A percentile compares a stretch with the other conserved stretches of the same genome.
Evolutionary conservation across 2,888 invertebrate species (phyloP).

Genomic region (Drosophila formosana): DNA sequence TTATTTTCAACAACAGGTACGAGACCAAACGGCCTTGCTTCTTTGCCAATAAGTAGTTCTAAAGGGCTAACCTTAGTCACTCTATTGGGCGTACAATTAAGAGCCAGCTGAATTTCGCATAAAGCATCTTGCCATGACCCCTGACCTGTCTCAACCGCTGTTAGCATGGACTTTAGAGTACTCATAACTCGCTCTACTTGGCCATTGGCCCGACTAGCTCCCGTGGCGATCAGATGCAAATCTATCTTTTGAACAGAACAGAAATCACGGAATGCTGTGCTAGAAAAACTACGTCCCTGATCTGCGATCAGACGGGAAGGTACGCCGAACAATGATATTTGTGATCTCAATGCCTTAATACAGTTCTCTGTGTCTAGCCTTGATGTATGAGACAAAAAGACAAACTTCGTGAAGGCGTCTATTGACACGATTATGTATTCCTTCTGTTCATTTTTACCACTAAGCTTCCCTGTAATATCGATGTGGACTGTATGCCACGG

Average conservation of each 20-base stretch:
- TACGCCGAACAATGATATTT: background rate
- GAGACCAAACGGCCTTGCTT: too few relatives aligned
- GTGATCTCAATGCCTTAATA: conserved; percentile 2
- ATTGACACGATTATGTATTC: conserved; percentile 1
- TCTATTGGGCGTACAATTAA: too few relatives aligned
- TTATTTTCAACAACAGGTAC: background rate
- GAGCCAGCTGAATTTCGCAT: conserved; percentile 1
- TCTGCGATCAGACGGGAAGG: background rate
- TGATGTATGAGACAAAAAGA: conserved; percentile 7
- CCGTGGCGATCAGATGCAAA: too few relatives aligned
- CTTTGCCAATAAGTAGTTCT: too few relatives aligned
- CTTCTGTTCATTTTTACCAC: conserved; percentile 10
- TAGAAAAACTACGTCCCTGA: conserved; percentile 2
- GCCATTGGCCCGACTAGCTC: too few relatives aligned
- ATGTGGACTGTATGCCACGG: conserved; percentile 23
- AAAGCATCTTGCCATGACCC: conserved; percentile 1
- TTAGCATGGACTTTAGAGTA: too few relatives aligned
- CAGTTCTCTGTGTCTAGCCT: background rate
- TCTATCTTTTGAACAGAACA: too few relatives aligned
- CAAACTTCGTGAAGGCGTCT: conserved; percentile 10
- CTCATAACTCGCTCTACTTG: too few relatives aligned
- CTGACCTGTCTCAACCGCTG: too few relatives aligned
- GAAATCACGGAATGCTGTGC: background rate
- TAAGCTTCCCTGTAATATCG: conserved; percentile 13
- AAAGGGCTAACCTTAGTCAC: too few relatives aligned